Conservation (phyloP, 2,113 vertebrate genomes). For the Zosterops lateralis region DNA sequence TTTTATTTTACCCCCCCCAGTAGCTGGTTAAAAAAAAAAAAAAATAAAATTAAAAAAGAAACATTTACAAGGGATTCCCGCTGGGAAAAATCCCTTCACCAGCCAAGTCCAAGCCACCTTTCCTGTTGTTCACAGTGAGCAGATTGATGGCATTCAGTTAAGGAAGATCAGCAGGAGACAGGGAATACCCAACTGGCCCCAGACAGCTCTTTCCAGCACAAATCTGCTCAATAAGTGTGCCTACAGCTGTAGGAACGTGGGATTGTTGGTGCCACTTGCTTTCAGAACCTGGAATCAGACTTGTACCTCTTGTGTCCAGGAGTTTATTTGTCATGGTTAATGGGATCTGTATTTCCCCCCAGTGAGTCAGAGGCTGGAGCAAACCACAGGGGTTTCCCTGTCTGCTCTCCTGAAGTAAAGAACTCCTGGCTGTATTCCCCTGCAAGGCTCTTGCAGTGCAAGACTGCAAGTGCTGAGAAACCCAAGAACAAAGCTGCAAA, state of each 20-base stretch:
- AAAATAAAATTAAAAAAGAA: background rate
- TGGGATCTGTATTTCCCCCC: background rate
- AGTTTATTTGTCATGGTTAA: background rate
- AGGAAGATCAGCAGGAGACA: background rate
- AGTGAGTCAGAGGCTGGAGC: background rate
- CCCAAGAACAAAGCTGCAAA: background rate
- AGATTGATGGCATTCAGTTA: background rate
- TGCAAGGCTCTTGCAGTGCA: background rate
- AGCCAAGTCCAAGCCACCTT: background rate
- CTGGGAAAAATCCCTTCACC: background rate
- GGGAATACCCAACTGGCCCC: background rate
- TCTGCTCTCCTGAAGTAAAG: background rate
- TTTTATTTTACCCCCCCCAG: background rate
- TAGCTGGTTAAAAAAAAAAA: accelerated
- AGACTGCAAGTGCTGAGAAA: background rate
- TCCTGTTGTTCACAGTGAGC: background rate
- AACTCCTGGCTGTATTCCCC: background rate
- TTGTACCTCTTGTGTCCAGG: background rate
- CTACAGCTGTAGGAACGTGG: background rate
- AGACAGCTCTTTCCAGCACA: background rate
- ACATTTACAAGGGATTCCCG: background rate
- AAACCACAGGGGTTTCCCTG: background rate
- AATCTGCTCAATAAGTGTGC: background rate
- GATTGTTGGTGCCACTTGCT: background rate
- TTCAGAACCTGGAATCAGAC: background rate